Evolutionary conservation across 2,113 vertebrate species (phyloP), one percentile per base, ranked within the genome.

Genomic region (Megaleporinus macrocephalus): DNA sequence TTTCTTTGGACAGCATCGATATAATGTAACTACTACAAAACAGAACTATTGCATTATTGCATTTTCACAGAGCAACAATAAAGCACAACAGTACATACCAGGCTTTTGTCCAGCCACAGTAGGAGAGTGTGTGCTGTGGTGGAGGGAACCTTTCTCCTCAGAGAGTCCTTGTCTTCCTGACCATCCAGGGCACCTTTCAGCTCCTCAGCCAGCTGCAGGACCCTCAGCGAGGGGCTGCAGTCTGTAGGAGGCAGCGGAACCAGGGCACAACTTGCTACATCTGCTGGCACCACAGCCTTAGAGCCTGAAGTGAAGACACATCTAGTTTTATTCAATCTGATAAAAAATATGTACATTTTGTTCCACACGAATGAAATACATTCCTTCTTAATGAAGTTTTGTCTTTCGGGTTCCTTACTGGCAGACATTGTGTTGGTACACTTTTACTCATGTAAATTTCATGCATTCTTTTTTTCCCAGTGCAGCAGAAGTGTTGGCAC

Each of bases 181-280:
- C 89, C 93, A 89, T 96, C 95, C 89, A 96, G 78, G 3, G 92
- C 90, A 77, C 91, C 89, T 87, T 92, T 93, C 80, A 97, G 93
- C 83, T 96, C 95, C 86, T 97, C 95, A 0, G 95, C 85, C 27
- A 97, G 94, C 89, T 95, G 95, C n/a, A 96, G 84, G 73, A 93
- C 93, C 59, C 93, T 94, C 79, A 95, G 90, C 1, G 92, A 84
- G 26, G 92, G 92, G 41, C 91, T 83, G 73, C 88, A 92, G 51
- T 93, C 87, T 49, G 92, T 89, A 2, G 91, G 89, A 9, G 87
- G 89, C 33, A 92, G 84, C 9, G 92, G 93, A 68, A 93, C 91
- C 47, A 87, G 86, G 73, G 91, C 86, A 76, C 92, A 91, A 1
- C 90, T 84, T 51, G 92, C 89, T 47, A 94, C 93, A 65, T 92